Evolutionary conservation across 1,140 invertebrate genomes (phyloP).

Genomic region (Heliconius melpomene): DNA sequence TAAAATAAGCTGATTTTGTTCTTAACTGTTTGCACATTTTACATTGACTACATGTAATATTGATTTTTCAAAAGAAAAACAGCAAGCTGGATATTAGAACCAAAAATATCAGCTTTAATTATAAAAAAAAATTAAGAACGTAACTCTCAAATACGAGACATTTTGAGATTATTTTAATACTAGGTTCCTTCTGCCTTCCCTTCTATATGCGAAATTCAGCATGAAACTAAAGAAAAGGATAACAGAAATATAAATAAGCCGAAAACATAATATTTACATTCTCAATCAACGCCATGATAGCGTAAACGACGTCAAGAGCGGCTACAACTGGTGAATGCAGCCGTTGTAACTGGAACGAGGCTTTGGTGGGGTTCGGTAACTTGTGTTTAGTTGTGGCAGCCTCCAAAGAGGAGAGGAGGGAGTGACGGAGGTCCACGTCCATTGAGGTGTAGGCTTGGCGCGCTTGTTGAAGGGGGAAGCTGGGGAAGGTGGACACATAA

Average conservation of each 20-base stretch:
- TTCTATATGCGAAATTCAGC: too few relatives aligned
- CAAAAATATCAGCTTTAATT: too few relatives aligned
- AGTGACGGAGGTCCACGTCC: slow-evolving; percentile 91
- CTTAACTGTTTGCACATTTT: too few relatives aligned
- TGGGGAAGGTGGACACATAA: slow-evolving; percentile 54
- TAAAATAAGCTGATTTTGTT: too few relatives aligned
- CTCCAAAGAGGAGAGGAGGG: slow-evolving; percentile 89
- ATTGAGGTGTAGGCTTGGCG: slow-evolving; percentile 92
- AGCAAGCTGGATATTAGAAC: too few relatives aligned
- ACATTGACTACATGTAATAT: too few relatives aligned
- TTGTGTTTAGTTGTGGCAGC: slow-evolving; percentile 90
- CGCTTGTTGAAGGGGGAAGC: slow-evolving; percentile 92
- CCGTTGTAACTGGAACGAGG: slow-evolving; percentile 90
- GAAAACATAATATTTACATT: slow-evolving; percentile 70
- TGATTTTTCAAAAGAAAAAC: too few relatives aligned
- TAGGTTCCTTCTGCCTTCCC: too few relatives aligned
- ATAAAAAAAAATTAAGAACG: too few relatives aligned
- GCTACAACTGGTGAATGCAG: slow-evolving; percentile 91
- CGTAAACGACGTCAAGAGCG: slow-evolving; percentile 92
- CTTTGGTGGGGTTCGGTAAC: slow-evolving; percentile 87
- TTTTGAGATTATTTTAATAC: too few relatives aligned
- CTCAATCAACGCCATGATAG: slow-evolving; percentile 91
- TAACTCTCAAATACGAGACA: too few relatives aligned
- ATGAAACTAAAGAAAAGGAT: too few relatives aligned
- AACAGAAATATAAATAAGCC: background rate